Base-by-base conservation (phyloP, 2,797 vertebrate species). In the Valencia hispanica region DNA sequence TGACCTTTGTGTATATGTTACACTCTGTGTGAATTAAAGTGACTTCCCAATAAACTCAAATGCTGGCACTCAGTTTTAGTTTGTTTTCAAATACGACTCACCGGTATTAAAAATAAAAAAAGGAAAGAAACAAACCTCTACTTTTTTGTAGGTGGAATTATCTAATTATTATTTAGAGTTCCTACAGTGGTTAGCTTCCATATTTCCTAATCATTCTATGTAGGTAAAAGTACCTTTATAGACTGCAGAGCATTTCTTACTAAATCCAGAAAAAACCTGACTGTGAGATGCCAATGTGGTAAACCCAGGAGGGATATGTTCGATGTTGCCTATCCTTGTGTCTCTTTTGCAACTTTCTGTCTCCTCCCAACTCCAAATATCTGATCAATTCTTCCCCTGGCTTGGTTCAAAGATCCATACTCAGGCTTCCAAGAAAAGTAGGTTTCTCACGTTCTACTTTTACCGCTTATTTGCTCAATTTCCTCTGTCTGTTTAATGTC, bases 401-500 rank as follows among this genome's bases (percentile, higher is more conserved):
- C 53, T 77, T 76, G 14, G 75, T 68, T 75, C 45, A 34, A 48
- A 72, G 51, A 68, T 74, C 84, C 83, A 79, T 78, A 80, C 82
- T 61, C 30, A 34, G 30, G 34, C 30, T 32, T 61, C 57, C 18
- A 4, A 39, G 53, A 20, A 63, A 77, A 73, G 74, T 45, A 79
- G 78, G 51, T 82, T 83, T 78, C 71, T 83, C 77, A 66, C 51
- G 57, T 65, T 82, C 69, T 80, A 74, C 77, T 75, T 74, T 75
- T 75, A 72, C 70, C 18, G 80, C 74, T 39, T 73, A n/a, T 86
- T 68, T 17, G 66, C 68, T 79, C 32, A n/a, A 57, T 84, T 89
- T 91, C 79, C 81, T 83, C 43, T 78, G 43, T 81, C 74, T 18
- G 50, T 78, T 55, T 76, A 75, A 84, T 73, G 77, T 73, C 80